These are phyloP conservation scores for Leptarthrus brevirostris DNA, from an alignment of 2,888 invertebrate species.

Conservation along the genomic window DNA sequence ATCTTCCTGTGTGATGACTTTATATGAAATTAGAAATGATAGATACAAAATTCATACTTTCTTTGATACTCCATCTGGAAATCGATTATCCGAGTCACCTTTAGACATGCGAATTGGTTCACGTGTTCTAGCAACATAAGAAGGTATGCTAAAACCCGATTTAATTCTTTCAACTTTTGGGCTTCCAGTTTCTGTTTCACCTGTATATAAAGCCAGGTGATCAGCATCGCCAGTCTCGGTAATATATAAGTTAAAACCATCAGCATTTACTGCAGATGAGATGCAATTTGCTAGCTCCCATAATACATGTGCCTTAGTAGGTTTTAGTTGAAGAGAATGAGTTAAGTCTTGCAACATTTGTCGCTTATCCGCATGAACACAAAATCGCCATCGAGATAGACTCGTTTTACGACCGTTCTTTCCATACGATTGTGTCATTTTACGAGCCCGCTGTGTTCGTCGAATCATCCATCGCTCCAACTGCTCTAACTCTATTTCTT, in stretches of 20 bases:
- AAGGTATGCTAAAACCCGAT: slow-evolving; percentile 57
- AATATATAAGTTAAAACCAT: slow-evolving; percentile 74
- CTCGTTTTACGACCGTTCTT: slow-evolving; percentile 69
- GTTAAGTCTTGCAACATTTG: slow-evolving; percentile 74
- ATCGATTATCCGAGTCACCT: slow-evolving; percentile 68
- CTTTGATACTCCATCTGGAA: slow-evolving; percentile 67
- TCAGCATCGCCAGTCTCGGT: slow-evolving; percentile 67
- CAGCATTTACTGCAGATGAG: slow-evolving; percentile 74
- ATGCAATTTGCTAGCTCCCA: slow-evolving; percentile 77
- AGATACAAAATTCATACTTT: slow-evolving; percentile 58
- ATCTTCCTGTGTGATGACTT: slow-evolving; percentile 60
- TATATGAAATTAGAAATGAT: background rate
- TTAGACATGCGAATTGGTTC: slow-evolving; percentile 68
- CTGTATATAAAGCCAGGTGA: slow-evolving; percentile 63
- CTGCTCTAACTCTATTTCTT: slow-evolving; percentile 73
- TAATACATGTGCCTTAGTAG: slow-evolving; percentile 74
- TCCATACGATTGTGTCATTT: slow-evolving; percentile 58
- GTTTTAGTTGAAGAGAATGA: slow-evolving; percentile 71
- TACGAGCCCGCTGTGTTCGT: slow-evolving; percentile 69
- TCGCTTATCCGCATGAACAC: slow-evolving; percentile 74
- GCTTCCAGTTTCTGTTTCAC: slow-evolving; percentile 61
- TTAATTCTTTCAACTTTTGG: slow-evolving; percentile 60
- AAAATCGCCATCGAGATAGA: slow-evolving; percentile 71
- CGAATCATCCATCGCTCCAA: slow-evolving; percentile 76
- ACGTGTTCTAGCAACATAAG: slow-evolving; percentile 67